These are phyloP conservation scores for Platysternon megacephalum DNA, from an alignment of 2,113 vertebrate species.

Conservation along the genomic window DNA sequence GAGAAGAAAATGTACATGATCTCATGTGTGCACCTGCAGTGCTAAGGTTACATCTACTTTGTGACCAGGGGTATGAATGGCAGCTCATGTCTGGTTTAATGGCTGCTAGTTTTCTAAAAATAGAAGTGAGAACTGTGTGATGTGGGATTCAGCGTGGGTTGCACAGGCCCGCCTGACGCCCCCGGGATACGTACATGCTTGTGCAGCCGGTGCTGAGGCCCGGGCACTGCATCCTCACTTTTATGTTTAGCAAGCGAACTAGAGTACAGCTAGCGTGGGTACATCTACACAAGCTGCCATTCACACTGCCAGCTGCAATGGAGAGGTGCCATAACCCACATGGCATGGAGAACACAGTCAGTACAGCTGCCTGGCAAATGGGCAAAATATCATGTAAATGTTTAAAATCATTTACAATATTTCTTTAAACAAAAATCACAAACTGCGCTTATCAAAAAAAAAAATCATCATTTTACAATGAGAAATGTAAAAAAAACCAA, in stretches of 20 bases:
- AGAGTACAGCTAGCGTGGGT: background rate
- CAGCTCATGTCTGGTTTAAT: background rate
- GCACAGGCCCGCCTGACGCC: background rate
- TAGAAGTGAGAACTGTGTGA: background rate
- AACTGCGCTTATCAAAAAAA: no score
- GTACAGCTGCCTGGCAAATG: background rate
- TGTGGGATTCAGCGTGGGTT: background rate
- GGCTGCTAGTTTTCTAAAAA: background rate
- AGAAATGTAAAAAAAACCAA: no score
- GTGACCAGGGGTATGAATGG: background rate
- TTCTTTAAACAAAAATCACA: background rate
- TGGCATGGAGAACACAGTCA: background rate
- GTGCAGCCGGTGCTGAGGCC: background rate
- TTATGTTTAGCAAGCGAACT: background rate
- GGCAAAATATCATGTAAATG: background rate
- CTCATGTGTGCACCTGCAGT: background rate
- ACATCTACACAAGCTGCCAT: no score
- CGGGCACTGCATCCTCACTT: background rate
- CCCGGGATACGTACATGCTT: background rate
- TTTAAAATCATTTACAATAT: background rate
- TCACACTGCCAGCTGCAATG: no score
- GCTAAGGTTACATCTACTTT: background rate
- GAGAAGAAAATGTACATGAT: background rate
- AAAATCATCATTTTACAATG: no score
- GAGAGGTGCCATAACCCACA: no score